Conservation (phyloP, 2,888 invertebrate species). For the Synergus laeviventris region DNA sequence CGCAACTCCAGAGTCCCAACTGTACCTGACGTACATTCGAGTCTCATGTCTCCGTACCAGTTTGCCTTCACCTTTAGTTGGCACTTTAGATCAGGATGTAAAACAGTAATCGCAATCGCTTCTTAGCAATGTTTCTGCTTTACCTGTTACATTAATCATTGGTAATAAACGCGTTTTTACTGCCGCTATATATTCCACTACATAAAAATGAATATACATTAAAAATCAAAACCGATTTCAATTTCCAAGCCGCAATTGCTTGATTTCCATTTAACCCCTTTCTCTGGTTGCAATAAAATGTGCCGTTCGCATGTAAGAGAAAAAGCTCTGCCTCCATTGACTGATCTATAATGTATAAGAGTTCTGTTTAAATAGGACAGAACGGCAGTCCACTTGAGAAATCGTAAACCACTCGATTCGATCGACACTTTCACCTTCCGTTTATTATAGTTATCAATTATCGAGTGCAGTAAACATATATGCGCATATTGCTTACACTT, state of each 20-base stretch:
- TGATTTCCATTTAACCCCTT: not conserved
- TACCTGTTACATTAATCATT: constrained; percentile 35
- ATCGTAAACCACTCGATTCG: constrained; percentile 6
- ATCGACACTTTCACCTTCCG: constrained; percentile 19
- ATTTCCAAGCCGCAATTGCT: not conserved
- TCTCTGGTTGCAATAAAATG: not conserved
- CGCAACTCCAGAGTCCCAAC: constrained; percentile 33
- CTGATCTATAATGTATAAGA: not conserved
- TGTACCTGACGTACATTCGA: constrained; percentile 26
- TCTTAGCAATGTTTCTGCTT: constrained; percentile 26
- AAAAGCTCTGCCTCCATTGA: not conserved
- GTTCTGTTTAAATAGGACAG: not conserved
- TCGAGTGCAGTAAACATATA: constrained; percentile 22
- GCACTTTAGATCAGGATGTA: constrained; percentile 38
- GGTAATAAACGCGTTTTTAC: constrained; percentile 22
- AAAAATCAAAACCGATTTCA: not conserved
- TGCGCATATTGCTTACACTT: not conserved
- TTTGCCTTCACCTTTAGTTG: constrained; percentile 38
- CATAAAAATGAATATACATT: no score
- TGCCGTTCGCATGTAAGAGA: not conserved
- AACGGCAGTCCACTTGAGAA: constrained; percentile 1
- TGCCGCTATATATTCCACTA: constrained; percentile 1
- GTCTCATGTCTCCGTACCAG: constrained; percentile 32
- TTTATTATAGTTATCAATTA: constrained; percentile 27
- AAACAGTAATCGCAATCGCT: constrained; percentile 39